Evolutionary conservation across 2,888 invertebrate genomes (phyloP), one percentile per base, ranked within the genome.

Genomic region (Dimorphilus gyrociliatus): DNA sequence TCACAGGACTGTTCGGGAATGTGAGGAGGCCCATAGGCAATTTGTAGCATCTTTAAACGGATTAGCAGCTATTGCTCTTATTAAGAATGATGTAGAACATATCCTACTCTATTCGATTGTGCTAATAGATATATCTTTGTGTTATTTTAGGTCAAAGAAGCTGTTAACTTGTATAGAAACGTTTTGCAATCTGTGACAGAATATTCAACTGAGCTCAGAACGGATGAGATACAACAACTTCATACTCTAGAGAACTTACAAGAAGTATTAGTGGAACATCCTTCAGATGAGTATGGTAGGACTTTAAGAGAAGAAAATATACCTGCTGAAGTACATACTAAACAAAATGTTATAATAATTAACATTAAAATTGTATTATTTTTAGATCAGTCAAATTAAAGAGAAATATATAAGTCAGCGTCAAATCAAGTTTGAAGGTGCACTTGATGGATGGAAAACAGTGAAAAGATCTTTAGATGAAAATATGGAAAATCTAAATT

Each of bases 171-270:
- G 37, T 79, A 80, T 51, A 63, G 73, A 21, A 62, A 65, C 29
- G 73, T 75, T 1, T 49, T 78, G 25, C 63, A 50, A 16, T 60
- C 73, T 13, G 46, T 50, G 13, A 50, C 43, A 63, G 45, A 53
- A 37, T 50, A 53, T 34, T 46, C 48, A 25, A 43, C 42, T 5
- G 26, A 42, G 30, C 36, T 61, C 29, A 61, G 66, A 27, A 70
- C 76, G 13, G 78, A 79, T 51, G 71, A 71, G 28, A 60, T 77
- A 2, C 70, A 69, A 50, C 66, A 72, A 47, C 70, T 78, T 16
- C 79, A 79, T 52, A 69, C 76, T 0, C 57, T 75, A 34, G 66
- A 74, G 45, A 78, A 78, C 55, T 61, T 76, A 27, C 63, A 70
- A 3, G 69, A 74, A 34, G 39, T 61, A 16, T 40, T 56, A 25